Conservation (phyloP, 1,140 invertebrate genomes). For the Theocolax elegans region DNA sequence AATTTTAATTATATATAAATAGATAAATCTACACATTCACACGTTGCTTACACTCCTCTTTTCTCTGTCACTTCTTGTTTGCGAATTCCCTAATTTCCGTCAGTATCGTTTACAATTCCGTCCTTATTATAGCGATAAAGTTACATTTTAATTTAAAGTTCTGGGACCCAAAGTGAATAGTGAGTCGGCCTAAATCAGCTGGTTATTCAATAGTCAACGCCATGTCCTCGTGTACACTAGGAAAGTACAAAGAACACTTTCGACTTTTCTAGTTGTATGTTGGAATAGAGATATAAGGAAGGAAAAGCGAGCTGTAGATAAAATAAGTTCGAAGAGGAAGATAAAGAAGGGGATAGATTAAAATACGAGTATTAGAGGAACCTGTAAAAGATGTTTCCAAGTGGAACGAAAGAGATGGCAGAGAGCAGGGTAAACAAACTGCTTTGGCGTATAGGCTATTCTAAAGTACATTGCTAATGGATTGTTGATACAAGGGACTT, state of each 20-base stretch:
- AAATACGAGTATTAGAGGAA: too few species aligned
- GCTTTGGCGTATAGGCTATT: too few species aligned
- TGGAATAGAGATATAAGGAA: neutral
- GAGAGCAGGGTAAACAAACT: too few species aligned
- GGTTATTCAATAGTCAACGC: conserved; percentile 17
- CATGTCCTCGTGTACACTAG: conserved; percentile 17
- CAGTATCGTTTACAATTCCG: neutral
- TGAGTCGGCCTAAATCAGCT: conserved; percentile 1
- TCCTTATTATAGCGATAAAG: conserved; percentile 7
- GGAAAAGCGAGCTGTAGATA: neutral
- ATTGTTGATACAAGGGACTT: too few species aligned
- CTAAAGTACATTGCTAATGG: too few species aligned
- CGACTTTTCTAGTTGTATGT: neutral
- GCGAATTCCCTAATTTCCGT: too few species aligned
- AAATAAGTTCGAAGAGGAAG: neutral
- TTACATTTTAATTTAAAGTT: conserved; percentile 23
- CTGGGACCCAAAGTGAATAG: neutral
- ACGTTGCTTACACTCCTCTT: too few species aligned
- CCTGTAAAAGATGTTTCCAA: too few species aligned
- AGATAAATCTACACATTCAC: too few species aligned
- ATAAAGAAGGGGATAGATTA: conserved; percentile 27
- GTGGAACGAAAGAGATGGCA: too few species aligned
- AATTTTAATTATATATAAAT: too few species aligned
- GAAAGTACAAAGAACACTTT: conserved; percentile 18
- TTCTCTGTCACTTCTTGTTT: too few species aligned